Evolutionary conservation across 2,113 vertebrate genomes (phyloP).

Genomic region (Collichthys lucidus): DNA sequence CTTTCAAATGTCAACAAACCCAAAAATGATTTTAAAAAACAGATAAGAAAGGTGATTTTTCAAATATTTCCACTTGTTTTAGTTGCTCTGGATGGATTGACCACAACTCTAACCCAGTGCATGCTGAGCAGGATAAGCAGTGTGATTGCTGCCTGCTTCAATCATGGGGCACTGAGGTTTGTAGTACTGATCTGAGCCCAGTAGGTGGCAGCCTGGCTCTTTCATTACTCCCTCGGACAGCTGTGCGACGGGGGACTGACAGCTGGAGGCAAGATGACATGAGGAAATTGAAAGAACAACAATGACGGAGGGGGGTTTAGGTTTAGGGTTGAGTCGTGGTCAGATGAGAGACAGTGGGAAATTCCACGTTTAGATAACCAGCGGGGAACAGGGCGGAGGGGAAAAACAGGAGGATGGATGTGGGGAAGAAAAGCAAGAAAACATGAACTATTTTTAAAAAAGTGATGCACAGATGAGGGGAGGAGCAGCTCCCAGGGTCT

Average conservation of each 20-base stretch:
- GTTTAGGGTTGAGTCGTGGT: background rate
- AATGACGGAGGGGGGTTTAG: background rate
- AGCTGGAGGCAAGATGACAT: slow-evolving; percentile 43
- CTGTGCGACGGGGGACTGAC: slow-evolving; percentile 6
- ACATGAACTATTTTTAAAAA: background rate
- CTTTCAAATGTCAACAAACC: no score
- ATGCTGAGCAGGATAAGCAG: background rate
- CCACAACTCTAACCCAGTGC: background rate
- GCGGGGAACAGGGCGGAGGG: background rate
- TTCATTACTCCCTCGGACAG: background rate
- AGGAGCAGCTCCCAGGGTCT: background rate
- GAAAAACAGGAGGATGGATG: background rate
- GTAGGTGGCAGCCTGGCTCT: slow-evolving; percentile 57
- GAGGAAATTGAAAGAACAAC: slow-evolving; percentile 13
- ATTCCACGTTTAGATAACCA: slow-evolving; percentile 40
- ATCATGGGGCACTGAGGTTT: background rate
- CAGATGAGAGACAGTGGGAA: slow-evolving; percentile 35
- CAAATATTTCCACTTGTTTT: no score
- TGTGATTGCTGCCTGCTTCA: background rate
- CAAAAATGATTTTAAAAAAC: no score
- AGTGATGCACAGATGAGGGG: slow-evolving; percentile 3
- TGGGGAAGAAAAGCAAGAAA: background rate
- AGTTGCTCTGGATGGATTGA: background rate
- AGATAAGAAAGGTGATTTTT: no score
- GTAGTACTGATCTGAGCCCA: slow-evolving; percentile 20